Percentiles rank a stretch among this genome's conserved stretches.
Evolutionary conservation across 2,113 vertebrate species (phyloP).

Genomic region (Labeo rohita): DNA sequence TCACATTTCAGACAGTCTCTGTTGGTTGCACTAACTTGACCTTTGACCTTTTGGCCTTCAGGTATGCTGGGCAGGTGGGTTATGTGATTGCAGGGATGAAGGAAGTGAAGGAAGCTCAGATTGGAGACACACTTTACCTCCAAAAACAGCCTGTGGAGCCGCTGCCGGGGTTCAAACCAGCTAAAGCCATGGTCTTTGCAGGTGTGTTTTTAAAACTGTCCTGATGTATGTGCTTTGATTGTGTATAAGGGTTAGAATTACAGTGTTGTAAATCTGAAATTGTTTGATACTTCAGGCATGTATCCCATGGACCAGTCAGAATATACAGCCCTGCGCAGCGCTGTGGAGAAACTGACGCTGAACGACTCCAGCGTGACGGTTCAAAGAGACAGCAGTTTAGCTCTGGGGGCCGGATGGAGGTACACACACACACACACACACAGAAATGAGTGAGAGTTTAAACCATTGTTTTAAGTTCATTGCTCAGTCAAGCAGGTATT

Average conservation of each 20-base stretch:
- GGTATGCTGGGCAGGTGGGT: conserved; percentile 95
- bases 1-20: neutral
- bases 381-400: conserved; percentile 90
- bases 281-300: conserved; percentile 78
- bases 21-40: neutral
- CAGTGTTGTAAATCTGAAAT: neutral
- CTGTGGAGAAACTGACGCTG: conserved; percentile 90
- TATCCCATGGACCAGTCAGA: conserved; percentile 95
- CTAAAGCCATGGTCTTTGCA: conserved; percentile 98
- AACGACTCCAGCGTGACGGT: conserved; percentile 95
- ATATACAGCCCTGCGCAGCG: conserved; percentile 87
- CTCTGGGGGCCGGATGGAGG: conserved; percentile 97
- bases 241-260: neutral
- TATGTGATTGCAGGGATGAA: conserved; percentile 96
- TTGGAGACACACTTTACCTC: conserved; percentile 92
- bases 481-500: neutral
- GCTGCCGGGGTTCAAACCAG: conserved; percentile 93
- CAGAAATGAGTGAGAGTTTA: neutral
- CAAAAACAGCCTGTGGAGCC: conserved; percentile 88
- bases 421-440: conserved; percentile 56
- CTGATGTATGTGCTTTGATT: neutral
- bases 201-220: conserved; percentile 71
- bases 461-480: neutral
- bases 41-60: conserved; percentile 64
- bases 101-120: conserved; percentile 96